A percentile compares a stretch with the other conserved stretches of the same genome.
phyloP scores from a whole-genome alignment of 2,797 vertebrate species.

The Selene dorsalis region DNA sequence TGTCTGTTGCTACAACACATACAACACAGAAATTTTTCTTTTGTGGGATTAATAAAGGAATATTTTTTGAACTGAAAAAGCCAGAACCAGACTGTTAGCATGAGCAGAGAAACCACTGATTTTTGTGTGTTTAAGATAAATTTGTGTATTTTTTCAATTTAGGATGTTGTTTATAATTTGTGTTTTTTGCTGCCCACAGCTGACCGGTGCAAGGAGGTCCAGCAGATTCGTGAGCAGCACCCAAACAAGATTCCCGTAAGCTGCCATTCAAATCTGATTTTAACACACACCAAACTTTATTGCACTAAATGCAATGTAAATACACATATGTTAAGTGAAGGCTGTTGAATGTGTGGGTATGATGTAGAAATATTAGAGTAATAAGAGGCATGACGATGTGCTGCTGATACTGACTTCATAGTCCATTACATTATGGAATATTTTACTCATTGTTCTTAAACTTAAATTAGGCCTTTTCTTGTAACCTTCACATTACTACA shows the following conservation, averaged over 20 bases:
- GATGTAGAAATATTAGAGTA: too few relatives aligned
- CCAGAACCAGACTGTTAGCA: not conserved
- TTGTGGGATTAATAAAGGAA: too few relatives aligned
- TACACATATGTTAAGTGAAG: not conserved
- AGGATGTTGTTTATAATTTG: not conserved
- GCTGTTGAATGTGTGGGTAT: too few relatives aligned
- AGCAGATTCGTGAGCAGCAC: constrained; percentile 98
- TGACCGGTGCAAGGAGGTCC: constrained; percentile 97
- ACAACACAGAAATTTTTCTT: too few relatives aligned
- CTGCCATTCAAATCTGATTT: constrained; percentile 14
- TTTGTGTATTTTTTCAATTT: not conserved
- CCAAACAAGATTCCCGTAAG: constrained; percentile 99
- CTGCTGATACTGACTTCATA: not conserved
- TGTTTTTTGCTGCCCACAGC: constrained; percentile 79
- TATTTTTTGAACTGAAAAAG: not conserved
- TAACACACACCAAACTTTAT: not conserved
- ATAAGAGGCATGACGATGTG: too few relatives aligned
- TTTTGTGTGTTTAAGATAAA: not conserved
- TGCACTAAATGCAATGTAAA: not conserved
- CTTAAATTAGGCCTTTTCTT: too few relatives aligned
- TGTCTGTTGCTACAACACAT: too few relatives aligned
- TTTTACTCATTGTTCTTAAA: not conserved
- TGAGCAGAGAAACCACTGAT: not conserved
- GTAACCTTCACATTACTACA: too few relatives aligned
- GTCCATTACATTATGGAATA: too few relatives aligned